phyloP scores from a whole-genome alignment of 2,797 vertebrate species.

The Salmo trutta region DNA sequence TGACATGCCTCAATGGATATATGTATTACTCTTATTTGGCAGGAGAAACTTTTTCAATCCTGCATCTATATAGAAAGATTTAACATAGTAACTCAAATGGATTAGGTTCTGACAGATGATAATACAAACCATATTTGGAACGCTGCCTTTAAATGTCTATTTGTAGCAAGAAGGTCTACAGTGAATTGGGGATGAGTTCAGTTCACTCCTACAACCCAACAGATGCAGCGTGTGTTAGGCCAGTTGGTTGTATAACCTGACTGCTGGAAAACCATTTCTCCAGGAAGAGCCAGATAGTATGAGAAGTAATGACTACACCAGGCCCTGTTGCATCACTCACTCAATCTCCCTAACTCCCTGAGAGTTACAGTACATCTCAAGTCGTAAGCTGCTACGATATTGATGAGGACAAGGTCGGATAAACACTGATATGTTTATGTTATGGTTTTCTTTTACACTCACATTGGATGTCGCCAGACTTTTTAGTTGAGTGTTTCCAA shows the following conservation, averaged over 20 bases:
- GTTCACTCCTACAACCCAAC: background rate
- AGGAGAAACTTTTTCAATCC: background rate
- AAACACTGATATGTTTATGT: background rate
- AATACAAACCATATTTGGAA: background rate
- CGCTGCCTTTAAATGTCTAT: background rate
- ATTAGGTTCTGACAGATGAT: background rate
- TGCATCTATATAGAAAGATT: background rate
- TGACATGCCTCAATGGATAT: background rate
- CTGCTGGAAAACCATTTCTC: slow-evolving; percentile 17
- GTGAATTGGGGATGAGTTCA: background rate
- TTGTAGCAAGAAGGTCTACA: background rate
- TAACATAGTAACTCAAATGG: background rate
- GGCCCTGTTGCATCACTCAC: background rate
- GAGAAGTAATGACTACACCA: slow-evolving; percentile 21
- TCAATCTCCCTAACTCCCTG: background rate
- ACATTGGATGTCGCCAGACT: background rate
- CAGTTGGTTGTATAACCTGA: slow-evolving; percentile 23
- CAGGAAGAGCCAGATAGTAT: slow-evolving; percentile 10
- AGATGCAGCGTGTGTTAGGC: background rate
- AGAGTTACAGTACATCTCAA: background rate
- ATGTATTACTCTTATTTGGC: background rate
- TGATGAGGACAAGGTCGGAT: background rate
- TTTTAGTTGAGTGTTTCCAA: background rate
- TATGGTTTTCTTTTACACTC: background rate
- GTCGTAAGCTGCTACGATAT: background rate